These are phyloP conservation scores for Brotula barbata DNA, from an alignment of 2,797 vertebrate genomes.

Conservation along the genomic window DNA sequence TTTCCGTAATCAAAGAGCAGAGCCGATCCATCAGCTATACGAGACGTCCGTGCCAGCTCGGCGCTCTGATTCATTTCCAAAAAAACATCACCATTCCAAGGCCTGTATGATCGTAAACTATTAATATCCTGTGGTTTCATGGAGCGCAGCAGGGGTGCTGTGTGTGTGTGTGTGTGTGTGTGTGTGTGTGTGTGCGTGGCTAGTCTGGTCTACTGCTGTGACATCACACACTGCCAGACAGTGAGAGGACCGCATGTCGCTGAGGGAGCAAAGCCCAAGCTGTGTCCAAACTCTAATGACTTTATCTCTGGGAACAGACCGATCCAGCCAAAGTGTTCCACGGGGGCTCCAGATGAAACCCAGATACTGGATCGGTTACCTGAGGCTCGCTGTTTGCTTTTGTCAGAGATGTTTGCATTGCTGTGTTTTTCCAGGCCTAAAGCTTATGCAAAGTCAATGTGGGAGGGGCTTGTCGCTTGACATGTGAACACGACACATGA, in stretches of 20 bases:
- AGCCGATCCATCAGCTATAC: background rate
- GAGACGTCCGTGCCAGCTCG: constrained; percentile 17
- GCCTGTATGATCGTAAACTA: constrained; percentile 51
- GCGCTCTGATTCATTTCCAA: constrained; percentile 33
- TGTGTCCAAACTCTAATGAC: constrained; percentile 59
- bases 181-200: no score
- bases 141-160: constrained; percentile 12
- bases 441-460: background rate
- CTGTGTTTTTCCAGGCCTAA: background rate
- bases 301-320: constrained; percentile 41
- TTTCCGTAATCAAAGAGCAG: constrained; percentile 22
- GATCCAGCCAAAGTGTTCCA: constrained; percentile 20
- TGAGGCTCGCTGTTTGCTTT: constrained; percentile 12
- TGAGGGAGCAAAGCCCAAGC: constrained; percentile 32
- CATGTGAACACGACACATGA: no score
- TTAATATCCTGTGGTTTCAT: constrained; percentile 50
- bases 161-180: no score
- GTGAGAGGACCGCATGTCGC: constrained; percentile 19
- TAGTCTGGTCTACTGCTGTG: constrained; percentile 47
- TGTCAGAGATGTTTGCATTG: background rate
- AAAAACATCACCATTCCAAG: constrained; percentile 21
- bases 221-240: constrained; percentile 52
- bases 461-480: background rate
- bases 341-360: constrained; percentile 7
- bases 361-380: constrained; percentile 19